Evolutionary conservation across 53 echinoderm and acorn worm genomes (phyloP).

Genomic region (Henricia sp.): DNA sequence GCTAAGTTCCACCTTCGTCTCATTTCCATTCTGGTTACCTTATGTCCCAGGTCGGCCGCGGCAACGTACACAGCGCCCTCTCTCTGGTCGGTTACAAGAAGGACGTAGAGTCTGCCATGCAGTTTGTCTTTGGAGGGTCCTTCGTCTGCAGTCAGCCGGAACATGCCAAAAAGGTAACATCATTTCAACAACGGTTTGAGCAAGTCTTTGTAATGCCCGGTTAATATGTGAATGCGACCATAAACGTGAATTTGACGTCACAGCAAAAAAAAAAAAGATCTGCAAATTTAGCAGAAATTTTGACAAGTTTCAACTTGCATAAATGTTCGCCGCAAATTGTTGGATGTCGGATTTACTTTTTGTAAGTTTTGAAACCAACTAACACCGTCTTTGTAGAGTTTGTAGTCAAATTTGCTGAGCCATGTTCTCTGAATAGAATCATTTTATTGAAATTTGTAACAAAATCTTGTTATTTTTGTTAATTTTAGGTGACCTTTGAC

Average conservation of each 20-base stretch:
- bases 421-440: neutral
- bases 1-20: too few relatives aligned
- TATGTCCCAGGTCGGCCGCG: slow-evolving; percentile 83
- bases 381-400: too few relatives aligned
- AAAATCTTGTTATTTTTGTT: neutral
- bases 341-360: too few relatives aligned
- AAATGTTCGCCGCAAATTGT: too few relatives aligned
- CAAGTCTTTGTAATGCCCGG: neutral
- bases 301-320: too few relatives aligned
- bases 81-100: slow-evolving; percentile 90
- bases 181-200: neutral
- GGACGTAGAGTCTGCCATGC: slow-evolving; percentile 89
- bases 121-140: slow-evolving; percentile 93
- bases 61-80: slow-evolving; percentile 90
- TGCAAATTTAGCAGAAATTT: too few relatives aligned
- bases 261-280: too few relatives aligned
- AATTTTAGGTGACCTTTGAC: slow-evolving; percentile 90
- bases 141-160: slow-evolving; percentile 91
- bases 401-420: neutral
- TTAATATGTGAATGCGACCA: neutral
- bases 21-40: too few relatives aligned
- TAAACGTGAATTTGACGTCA: too few relatives aligned
- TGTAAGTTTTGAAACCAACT: too few relatives aligned
- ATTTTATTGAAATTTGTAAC: neutral
- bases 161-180: slow-evolving; percentile 90